Conservation (phyloP, 2,888 invertebrate genomes). For the Empis livida region DNA sequence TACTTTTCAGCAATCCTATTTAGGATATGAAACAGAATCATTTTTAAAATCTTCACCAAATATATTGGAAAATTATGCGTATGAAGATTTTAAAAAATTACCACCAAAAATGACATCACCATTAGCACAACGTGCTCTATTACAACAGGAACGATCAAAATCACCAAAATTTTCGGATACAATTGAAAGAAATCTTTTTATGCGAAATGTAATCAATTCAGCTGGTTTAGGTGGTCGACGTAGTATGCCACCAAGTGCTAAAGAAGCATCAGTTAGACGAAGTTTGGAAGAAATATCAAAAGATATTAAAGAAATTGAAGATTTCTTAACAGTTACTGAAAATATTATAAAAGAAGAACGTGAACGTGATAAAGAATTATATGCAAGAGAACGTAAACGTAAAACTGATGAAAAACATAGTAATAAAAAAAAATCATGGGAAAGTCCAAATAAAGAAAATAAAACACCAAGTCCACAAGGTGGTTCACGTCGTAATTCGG, state of each 20-base stretch:
- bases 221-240: conserved; percentile 18
- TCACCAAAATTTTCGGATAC: conserved; percentile 31
- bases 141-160: conserved; percentile 17
- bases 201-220: conserved; percentile 29
- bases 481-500: conserved; percentile 12
- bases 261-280: conserved; percentile 29
- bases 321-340: conserved; percentile 33
- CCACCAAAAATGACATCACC: conserved; percentile 11
- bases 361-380: conserved; percentile 23
- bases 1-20: conserved; percentile 1
- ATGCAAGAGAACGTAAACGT: conserved; percentile 16
- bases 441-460: conserved; percentile 27
- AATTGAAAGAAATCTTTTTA: conserved; percentile 30
- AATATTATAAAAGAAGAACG: conserved; percentile 28
- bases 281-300: conserved; percentile 36
- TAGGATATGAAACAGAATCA: conserved; percentile 21
- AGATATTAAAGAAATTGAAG: conserved; percentile 34
- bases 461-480: conserved; percentile 26
- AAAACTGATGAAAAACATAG: conserved; percentile 14
- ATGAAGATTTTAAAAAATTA: conserved; percentile 25
- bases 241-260: conserved; percentile 28
- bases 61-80: conserved; percentile 31
- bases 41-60: conserved; percentile 33
- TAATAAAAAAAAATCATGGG: conserved; percentile 7
- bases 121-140: conserved; percentile 7